Evolutionary conservation across 2,113 vertebrate species (phyloP), one percentile per base, ranked within the genome.

Genomic region (Hippocampus guttulatus): DNA sequence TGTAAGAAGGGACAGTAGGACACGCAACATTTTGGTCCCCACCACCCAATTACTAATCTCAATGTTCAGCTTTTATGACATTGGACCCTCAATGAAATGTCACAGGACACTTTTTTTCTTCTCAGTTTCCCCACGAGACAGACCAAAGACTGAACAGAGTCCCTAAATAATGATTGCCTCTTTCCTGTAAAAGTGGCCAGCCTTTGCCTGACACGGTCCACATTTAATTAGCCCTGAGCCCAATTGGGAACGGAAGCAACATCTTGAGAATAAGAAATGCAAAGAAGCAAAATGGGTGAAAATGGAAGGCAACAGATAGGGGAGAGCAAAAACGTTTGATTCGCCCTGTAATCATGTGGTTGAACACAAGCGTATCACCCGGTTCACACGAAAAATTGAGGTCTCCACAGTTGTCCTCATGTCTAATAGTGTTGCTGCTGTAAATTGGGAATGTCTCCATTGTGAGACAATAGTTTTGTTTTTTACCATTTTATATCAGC

Each of bases 151-250:
- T 5, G 2, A 45, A 6, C 33, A 25, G 70, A 83, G 76, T 83
- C 84, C 66, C 79, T 67, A 73, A 80, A 88, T 81, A 79, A 86
- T 74, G 83, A 76, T 71, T 85, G 85, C 21, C 33, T 79, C 75
- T 67, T 55, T 10, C 21, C 58, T 85, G 78, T 84, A 87, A 83
- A 77, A 75, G 74, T 76, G 58, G 74, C 71, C 80, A 61, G 78
- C 70, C 79, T 66, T 78, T 68, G 76, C 64, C 70, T 75, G 64
- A 76, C 67, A 69, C 49, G 64, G 67, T 78, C 71, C 47, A 80
- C 45, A 81, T 74, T 84, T 63, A 84, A 87, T 88, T 83, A 69
- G 69, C 75, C 68, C 70, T 51, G 58, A 33, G 33, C 2, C 67
- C 15, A n/a, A 61, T 79, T 76, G 55, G 79, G 51, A 71, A 47